Base-by-base conservation (phyloP, 2,888 invertebrate species). In the Druceiella hillmani region DNA sequence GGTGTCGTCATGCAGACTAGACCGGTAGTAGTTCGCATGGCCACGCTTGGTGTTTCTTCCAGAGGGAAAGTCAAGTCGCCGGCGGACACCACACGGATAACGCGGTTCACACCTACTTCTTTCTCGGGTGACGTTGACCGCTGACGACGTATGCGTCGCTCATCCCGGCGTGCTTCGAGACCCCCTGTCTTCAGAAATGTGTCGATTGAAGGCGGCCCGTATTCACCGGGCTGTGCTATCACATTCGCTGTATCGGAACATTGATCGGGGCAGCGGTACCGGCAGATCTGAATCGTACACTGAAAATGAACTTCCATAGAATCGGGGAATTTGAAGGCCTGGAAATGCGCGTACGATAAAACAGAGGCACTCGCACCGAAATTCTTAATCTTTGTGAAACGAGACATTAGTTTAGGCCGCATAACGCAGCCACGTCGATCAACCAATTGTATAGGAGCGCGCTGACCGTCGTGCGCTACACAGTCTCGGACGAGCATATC, bases 241-340 rank as follows among this genome's bases (percentile, higher is more conserved):
- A 62, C 62, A 43, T 65, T 66, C 43, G 62, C 63, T 17, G 70
- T 68, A 45, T 86, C 86, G 2, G 87, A 83, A 56, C 92, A 93
- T 56, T 93, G 93, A 49, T 92, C 92, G 0, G 93, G 93, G 55
- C 93, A 93, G 53, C 90, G 87, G 55, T 90, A 89, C 50, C 92
- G 76, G 60, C 93, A 93, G 53, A 93, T 92, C 61, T 93, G 92
- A 46, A 93, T 92, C 17, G 92, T 92, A 59, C 92, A 93, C 60
- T 92, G 91, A 75, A 93, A 93, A 60, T 93, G 92, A 1, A 93
- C 93, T 59, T 93, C 92, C 92, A 93, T 93, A 1, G 91, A 91
- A 57, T 93, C 93, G 1, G 93, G 93, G 71, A 93, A 93, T 58
- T 93, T 93, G 65, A 93, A 93, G 1, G 93, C 93, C 66, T 92